Evolutionary conservation across 1,140 invertebrate genomes (phyloP).

Genomic region (Sogatella furcifera): DNA sequence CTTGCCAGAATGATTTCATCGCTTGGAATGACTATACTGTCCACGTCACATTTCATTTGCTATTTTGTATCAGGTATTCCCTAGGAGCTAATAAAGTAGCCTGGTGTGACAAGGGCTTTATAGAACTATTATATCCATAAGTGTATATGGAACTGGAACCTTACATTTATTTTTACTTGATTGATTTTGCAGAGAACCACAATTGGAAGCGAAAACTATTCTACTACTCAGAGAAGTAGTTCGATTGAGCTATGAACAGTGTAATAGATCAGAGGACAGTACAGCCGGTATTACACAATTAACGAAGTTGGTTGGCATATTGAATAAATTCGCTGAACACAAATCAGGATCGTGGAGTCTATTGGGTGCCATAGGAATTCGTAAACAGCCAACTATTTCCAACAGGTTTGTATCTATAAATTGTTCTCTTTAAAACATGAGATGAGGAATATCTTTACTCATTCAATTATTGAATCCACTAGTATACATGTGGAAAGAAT

Average conservation of each 20-base stretch:
- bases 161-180: too few relatives aligned
- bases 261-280: slow-evolving; percentile 35
- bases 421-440: too few relatives aligned
- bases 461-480: neutral
- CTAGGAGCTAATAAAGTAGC: too few relatives aligned
- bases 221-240: slow-evolving; percentile 46
- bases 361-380: slow-evolving; percentile 50
- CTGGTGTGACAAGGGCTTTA: too few relatives aligned
- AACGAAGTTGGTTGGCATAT: slow-evolving; percentile 35
- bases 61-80: too few relatives aligned
- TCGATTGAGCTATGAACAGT: slow-evolving; percentile 38
- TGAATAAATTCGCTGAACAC: slow-evolving; percentile 44
- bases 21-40: too few relatives aligned
- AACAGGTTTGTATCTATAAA: slow-evolving; percentile 32
- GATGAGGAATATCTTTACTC: too few relatives aligned
- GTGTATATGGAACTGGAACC: too few relatives aligned
- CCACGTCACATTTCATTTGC: too few relatives aligned
- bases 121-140: too few relatives aligned
- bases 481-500: neutral
- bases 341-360: slow-evolving; percentile 43
- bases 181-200: slow-evolving; percentile 34
- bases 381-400: slow-evolving; percentile 44
- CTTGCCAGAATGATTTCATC: too few relatives aligned
- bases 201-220: slow-evolving; percentile 45
- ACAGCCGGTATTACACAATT: slow-evolving; percentile 33